Evolutionary conservation across 2,113 vertebrate genomes (phyloP).

Genomic region (Thalassoma bifasciatum): DNA sequence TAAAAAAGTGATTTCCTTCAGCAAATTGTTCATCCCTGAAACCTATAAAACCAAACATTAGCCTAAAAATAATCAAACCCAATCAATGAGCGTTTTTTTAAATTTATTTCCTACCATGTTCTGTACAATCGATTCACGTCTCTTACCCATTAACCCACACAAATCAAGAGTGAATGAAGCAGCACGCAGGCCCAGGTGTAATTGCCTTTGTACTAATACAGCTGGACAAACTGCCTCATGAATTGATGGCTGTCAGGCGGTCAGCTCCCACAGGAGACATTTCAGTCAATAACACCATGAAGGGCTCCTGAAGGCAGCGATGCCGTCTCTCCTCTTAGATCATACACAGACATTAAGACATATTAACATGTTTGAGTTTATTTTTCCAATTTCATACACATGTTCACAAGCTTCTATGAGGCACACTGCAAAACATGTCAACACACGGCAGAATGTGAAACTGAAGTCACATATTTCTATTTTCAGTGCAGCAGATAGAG

Average conservation of each 20-base stretch:
- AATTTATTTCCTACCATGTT: background rate
- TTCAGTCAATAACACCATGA: constrained; percentile 15
- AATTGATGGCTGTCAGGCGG: constrained; percentile 4
- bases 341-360: constrained; percentile 25
- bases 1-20: too few species aligned
- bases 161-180: constrained; percentile 19
- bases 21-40: too few species aligned
- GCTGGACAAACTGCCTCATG: background rate
- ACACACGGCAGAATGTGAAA: constrained; percentile 5
- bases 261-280: background rate
- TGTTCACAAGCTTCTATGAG: constrained; percentile 35
- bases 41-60: too few species aligned
- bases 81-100: background rate
- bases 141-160: constrained; percentile 7
- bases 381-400: constrained; percentile 30
- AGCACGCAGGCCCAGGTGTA: constrained; percentile 1
- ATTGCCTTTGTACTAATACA: constrained; percentile 23
- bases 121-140: background rate
- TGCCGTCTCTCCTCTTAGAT: background rate
- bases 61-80: too few species aligned
- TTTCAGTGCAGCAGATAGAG: background rate
- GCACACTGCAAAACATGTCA: constrained; percentile 19
- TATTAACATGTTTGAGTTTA: constrained; percentile 31
- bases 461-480: background rate
- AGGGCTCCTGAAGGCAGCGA: background rate